Evolutionary conservation across 2,797 vertebrate genomes (phyloP).

Genomic region (Hemitrygon akajei): DNA sequence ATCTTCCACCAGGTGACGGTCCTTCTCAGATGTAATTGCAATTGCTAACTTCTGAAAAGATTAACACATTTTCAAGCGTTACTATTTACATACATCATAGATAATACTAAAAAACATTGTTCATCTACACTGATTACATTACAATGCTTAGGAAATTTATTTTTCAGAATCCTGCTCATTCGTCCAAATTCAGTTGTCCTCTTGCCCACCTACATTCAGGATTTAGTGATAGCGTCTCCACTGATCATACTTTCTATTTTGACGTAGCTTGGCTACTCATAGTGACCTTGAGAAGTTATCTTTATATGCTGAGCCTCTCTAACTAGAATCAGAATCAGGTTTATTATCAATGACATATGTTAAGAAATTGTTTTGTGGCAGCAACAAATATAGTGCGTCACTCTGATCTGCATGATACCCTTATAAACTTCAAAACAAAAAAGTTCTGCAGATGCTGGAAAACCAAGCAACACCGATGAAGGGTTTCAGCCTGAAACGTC

Average conservation of each 20-base stretch:
- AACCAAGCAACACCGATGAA: too few species aligned
- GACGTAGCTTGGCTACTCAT: neutral
- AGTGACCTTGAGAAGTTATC: neutral
- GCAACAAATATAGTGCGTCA: neutral
- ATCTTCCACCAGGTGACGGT: constrained; percentile 71
- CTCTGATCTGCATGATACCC: neutral
- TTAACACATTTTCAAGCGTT: constrained; percentile 10
- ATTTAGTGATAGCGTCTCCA: too few species aligned
- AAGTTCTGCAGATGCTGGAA: too few species aligned
- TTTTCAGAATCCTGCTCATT: neutral
- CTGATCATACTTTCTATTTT: neutral
- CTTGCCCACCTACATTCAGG: neutral
- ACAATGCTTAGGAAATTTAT: neutral
- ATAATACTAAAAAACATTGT: neutral
- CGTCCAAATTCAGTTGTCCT: neutral
- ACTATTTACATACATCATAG: neutral
- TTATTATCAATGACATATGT: too few species aligned
- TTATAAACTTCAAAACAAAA: too few species aligned
- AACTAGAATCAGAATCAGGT: too few species aligned
- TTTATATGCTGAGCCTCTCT: neutral
- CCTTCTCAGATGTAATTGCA: constrained; percentile 79
- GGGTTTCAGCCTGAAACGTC: too few species aligned
- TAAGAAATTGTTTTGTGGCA: too few species aligned
- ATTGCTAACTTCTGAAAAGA: constrained; percentile 70
- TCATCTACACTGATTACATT: neutral